Evolutionary conservation across 2,797 vertebrate genomes (phyloP).

Genomic region (Pipistrellus pipistrellus): DNA sequence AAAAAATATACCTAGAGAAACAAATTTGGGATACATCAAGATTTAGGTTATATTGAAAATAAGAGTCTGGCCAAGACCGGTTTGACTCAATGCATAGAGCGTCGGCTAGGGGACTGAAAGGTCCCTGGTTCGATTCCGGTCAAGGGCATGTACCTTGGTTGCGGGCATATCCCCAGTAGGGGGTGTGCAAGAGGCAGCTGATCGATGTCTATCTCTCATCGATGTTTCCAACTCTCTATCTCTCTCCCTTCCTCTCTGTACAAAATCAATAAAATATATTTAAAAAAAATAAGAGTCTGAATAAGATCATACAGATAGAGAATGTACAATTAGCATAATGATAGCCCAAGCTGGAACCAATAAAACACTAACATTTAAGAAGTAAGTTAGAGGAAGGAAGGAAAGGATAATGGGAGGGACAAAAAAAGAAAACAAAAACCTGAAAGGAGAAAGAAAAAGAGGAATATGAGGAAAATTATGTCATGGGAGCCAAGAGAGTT

Average conservation of each 20-base stretch:
- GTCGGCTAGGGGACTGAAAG: no score
- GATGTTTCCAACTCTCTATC: no score
- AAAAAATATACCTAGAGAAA: conserved; percentile 1
- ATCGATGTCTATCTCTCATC: no score
- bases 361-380: conserved; percentile 24
- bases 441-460: conserved; percentile 16
- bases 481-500: conserved; percentile 14
- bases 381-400: neutral
- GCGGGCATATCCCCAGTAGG: no score
- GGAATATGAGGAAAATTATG: neutral
- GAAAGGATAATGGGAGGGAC: neutral
- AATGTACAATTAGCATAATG: neutral
- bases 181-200: no score
- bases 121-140: no score
- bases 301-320: neutral
- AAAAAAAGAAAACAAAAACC: neutral
- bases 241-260: no score
- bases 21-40: neutral
- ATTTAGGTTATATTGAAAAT: conserved; percentile 6
- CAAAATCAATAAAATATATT: neutral
- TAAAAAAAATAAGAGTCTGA: neutral
- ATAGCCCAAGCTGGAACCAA: neutral
- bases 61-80: neutral
- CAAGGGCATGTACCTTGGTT: no score
- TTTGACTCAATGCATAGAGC: no score